These are phyloP conservation scores for Calidris pugnax DNA, from an alignment of 2,113 vertebrate genomes.

Conservation along the genomic window DNA sequence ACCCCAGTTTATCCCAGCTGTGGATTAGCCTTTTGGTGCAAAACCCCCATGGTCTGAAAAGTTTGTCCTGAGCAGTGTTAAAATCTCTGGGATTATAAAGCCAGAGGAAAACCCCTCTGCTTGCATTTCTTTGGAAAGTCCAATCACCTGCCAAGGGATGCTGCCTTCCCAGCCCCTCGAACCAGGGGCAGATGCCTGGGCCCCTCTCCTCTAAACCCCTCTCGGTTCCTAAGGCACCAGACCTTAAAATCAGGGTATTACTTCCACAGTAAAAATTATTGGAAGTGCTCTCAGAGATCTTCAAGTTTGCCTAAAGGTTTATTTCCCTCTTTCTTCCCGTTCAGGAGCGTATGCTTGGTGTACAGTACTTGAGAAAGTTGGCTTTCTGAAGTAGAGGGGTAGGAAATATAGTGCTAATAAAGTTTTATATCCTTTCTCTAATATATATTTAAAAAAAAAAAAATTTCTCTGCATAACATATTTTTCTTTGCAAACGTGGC, in stretches of 20 bases:
- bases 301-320: background rate
- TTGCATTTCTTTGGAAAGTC: background rate
- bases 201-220: background rate
- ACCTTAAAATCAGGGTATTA: background rate
- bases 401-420: conserved; percentile 3
- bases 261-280: background rate
- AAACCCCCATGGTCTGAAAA: fast-evolving
- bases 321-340: background rate
- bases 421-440: conserved; percentile 1
- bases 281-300: background rate
- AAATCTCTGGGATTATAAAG: background rate
- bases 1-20: background rate
- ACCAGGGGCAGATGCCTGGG: background rate
- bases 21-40: background rate
- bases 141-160: background rate
- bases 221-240: background rate
- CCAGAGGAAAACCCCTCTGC: background rate
- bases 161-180: background rate
- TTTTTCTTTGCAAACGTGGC: background rate
- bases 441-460: background rate
- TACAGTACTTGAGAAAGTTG: background rate
- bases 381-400: background rate
- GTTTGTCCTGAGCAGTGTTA: fast-evolving
- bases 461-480: background rate
- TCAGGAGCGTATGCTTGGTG: background rate